Evolutionary conservation across 2,113 vertebrate genomes (phyloP).

Genomic region (Gila orcuttii): DNA sequence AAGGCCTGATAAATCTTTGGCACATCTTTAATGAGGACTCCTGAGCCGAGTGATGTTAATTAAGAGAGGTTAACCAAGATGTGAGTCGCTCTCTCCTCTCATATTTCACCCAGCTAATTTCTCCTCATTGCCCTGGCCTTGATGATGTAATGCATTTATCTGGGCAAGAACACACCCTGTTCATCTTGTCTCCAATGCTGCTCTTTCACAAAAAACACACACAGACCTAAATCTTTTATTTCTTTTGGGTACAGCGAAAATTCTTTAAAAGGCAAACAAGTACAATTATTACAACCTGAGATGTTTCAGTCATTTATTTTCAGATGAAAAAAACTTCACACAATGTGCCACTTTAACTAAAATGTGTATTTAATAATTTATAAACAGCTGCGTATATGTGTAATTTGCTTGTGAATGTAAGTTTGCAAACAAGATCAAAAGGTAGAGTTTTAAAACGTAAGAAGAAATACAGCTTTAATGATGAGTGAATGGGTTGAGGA

Average conservation of each 20-base stretch:
- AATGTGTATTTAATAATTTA: background rate
- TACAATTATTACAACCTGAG: slow-evolving; percentile 83
- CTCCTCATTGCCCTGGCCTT: slow-evolving; percentile 48
- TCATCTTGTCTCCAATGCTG: background rate
- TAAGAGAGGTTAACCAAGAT: slow-evolving; percentile 87
- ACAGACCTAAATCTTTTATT: background rate
- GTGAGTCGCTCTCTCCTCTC: slow-evolving; percentile 55
- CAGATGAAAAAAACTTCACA: background rate
- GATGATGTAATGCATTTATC: slow-evolving; percentile 56
- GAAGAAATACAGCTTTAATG: slow-evolving; percentile 9
- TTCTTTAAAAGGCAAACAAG: background rate
- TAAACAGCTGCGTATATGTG: background rate
- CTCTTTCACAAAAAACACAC: background rate
- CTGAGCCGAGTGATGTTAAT: slow-evolving; percentile 81
- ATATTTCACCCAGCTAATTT: slow-evolving; percentile 59
- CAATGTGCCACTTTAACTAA: background rate
- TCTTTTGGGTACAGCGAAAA: background rate
- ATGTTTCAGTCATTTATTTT: slow-evolving; percentile 76
- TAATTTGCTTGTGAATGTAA: background rate
- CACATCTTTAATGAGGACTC: slow-evolving; percentile 85
- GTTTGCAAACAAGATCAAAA: background rate
- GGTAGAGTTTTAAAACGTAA: background rate
- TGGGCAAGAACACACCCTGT: slow-evolving; percentile 36
- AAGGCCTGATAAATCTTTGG: slow-evolving; percentile 89
- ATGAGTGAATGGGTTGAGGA: background rate